A percentile compares a stretch with the other conserved stretches of the same genome.
Evolutionary conservation across 1,140 invertebrate species (phyloP).

Genomic region (Pissodes strobi): DNA sequence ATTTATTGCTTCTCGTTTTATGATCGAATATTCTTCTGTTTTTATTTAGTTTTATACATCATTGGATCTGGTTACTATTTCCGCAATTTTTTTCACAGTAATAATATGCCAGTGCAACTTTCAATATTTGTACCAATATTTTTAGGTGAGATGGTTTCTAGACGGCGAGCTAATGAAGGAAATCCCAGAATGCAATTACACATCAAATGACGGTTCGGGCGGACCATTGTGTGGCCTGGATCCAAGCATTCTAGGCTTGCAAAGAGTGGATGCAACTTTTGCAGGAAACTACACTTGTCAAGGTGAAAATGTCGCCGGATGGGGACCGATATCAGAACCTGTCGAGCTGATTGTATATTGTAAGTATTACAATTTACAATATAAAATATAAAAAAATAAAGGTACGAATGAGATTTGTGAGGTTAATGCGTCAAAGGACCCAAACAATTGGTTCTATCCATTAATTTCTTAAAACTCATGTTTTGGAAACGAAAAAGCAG

Average conservation of each 20-base stretch:
- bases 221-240: conserved; percentile 77
- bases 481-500: too few species aligned
- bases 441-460: too few species aligned
- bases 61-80: background rate
- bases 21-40: too few species aligned
- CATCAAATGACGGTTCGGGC: conserved; percentile 53
- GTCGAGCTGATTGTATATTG: conserved; percentile 78
- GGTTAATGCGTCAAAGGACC: too few species aligned
- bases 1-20: too few species aligned
- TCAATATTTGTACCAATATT: conserved; percentile 1
- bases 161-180: conserved; percentile 82
- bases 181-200: conserved; percentile 77
- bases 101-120: background rate
- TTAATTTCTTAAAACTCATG: too few species aligned
- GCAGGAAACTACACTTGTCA: conserved; percentile 92
- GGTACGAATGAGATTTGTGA: too few species aligned
- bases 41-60: background rate
- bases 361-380: too few species aligned
- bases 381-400: too few species aligned
- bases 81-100: too few species aligned
- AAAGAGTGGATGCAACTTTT: conserved; percentile 79
- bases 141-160: conserved; percentile 69
- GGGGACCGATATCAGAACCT: conserved; percentile 75
- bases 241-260: conserved; percentile 79
- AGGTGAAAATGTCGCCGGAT: conserved; percentile 83